Evolutionary conservation across 2,888 invertebrate genomes (phyloP), one percentile per base, ranked within the genome.

Genomic region (Sarcophaga carnaria): DNA sequence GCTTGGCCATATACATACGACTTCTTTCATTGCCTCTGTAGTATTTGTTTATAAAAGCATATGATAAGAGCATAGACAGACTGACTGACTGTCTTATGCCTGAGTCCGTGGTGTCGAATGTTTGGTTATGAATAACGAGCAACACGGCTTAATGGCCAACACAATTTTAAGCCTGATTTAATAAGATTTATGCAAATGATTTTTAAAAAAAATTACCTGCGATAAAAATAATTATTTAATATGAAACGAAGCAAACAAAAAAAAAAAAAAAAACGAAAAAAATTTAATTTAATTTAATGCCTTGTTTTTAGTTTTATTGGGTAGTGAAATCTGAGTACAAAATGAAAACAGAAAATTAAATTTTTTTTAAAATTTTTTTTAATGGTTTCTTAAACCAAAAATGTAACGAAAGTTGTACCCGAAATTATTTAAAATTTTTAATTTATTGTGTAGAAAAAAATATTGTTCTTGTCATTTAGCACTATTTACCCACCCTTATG

Each of bases 141-240:
- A 79, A 75, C 74, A 27, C 70, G 83, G 79, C 63, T 86, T 82
- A n/a, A 69, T 71, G 76, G 59, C 69, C 37, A 78, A 77, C 49
- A 70, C 64, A 70, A 86, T 80, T 86, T 86, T 78, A 81, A 80
- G 69, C 69, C 83, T 81, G 69, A 83, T 83, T 86, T 83, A 86
- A 83, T 83, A 81, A 78, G 86, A 86, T 83, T 86, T 83, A 83
- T 86, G 83, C 69, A 86, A 83, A 86, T 80, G 47, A 72, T 72
- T 69, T 80, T 80, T 25, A 4, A 54, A 54, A 54, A 22, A 25
- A 45, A 45, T 25, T 25, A 62, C n/a, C 25, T 25, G 22, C 4
- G 22, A 59, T 25, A 67, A 47, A 83, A 83, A 67, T 83, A 70
- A 71, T 71, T 47, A 8, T 10, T 66, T 77, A 74, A 63, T 74